These are phyloP conservation scores for Anoura caudifer DNA, from an alignment of 2,113 vertebrate species.

Conservation along the genomic window DNA sequence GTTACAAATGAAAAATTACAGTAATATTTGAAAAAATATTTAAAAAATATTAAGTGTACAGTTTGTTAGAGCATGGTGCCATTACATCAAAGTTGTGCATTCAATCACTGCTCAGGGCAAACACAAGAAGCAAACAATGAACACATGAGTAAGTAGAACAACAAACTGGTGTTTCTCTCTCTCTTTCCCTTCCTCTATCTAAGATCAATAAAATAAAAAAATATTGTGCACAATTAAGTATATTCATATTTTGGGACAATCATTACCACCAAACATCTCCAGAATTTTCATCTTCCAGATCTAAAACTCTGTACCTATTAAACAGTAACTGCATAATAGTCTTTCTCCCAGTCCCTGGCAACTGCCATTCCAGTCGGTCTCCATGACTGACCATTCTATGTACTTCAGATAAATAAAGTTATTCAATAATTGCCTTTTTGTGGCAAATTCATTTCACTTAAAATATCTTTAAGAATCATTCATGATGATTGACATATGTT, in stretches of 20 bases:
- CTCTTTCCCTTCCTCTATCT: no score
- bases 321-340: not conserved
- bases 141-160: no score
- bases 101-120: no score
- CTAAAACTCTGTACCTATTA: not conserved
- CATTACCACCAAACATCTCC: not conserved
- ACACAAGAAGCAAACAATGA: no score
- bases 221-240: not conserved
- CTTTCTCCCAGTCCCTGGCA: not conserved
- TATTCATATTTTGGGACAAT: not conserved
- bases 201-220: not conserved
- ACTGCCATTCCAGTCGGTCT: not conserved
- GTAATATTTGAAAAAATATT: not conserved
- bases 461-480: not conserved
- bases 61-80: no score
- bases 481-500: no score
- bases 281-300: not conserved
- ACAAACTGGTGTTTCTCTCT: no score
- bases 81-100: no score
- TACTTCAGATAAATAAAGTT: not conserved
- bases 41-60: no score
- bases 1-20: not conserved
- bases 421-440: not conserved
- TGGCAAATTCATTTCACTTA: not conserved
- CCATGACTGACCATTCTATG: not conserved